These are phyloP conservation scores for Sinopyrophorus schimmeli DNA, from an alignment of 2,888 invertebrate genomes.

Conservation along the genomic window DNA sequence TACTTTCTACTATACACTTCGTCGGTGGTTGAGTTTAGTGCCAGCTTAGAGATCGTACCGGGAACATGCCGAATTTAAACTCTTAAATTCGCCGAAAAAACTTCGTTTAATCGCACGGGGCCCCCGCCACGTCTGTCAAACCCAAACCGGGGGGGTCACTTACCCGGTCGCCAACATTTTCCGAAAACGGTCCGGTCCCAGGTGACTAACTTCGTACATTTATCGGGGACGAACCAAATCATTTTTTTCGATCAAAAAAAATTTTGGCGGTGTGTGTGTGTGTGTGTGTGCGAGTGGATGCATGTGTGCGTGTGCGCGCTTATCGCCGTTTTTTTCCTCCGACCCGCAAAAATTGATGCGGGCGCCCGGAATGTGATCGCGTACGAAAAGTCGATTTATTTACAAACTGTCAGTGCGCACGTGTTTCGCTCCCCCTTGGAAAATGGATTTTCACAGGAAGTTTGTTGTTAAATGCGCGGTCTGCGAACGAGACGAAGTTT, in stretches of 20 bases:
- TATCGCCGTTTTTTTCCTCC: too few species aligned
- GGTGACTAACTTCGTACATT: too few species aligned
- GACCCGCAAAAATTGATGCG: too few species aligned
- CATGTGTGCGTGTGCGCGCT: too few species aligned
- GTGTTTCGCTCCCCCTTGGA: slow-evolving; percentile 28
- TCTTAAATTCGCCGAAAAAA: slow-evolving; percentile 19
- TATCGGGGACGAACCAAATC: too few species aligned
- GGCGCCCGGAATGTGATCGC: too few species aligned
- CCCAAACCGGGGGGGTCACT: too few species aligned
- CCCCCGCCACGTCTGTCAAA: slow-evolving; percentile 6
- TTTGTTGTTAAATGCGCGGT: slow-evolving; percentile 50
- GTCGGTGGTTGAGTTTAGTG: slow-evolving; percentile 47
- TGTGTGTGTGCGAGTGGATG: too few species aligned
- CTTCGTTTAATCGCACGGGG: slow-evolving; percentile 22
- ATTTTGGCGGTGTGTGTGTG: too few species aligned
- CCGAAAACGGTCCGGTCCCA: too few species aligned
- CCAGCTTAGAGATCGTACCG: slow-evolving; percentile 47
- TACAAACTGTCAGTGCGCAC: slow-evolving; percentile 33
- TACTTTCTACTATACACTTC: slow-evolving; percentile 50
- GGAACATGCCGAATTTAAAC: slow-evolving; percentile 37
- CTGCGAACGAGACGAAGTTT: slow-evolving; percentile 35
- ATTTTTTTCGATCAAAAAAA: too few species aligned
- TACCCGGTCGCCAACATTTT: too few species aligned
- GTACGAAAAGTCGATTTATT: slow-evolving; percentile 23
- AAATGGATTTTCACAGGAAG: slow-evolving; percentile 48